Evolutionary conservation across 2,113 vertebrate genomes (phyloP).

Genomic region (Vidua chalybeata): DNA sequence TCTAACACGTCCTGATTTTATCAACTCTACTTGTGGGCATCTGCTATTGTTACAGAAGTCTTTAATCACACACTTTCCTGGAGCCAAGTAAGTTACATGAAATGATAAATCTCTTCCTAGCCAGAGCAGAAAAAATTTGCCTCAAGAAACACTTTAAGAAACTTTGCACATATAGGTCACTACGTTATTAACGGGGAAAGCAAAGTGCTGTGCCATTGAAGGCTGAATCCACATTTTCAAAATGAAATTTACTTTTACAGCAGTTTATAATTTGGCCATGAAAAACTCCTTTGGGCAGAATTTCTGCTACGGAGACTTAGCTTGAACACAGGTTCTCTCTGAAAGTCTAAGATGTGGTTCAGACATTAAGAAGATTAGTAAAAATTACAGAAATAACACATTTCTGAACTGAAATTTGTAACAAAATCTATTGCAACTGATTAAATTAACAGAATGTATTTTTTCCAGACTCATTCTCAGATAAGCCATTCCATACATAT

Average conservation of each 20-base stretch:
- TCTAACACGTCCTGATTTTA: not conserved
- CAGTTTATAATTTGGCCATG: conserved; percentile 12
- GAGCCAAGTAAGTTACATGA: not conserved
- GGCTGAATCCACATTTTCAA: conserved; percentile 36
- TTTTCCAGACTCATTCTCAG: not conserved
- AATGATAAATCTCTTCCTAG: conserved; percentile 18
- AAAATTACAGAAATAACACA: not conserved
- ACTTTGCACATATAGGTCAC: conserved; percentile 32
- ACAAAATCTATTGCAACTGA: not conserved
- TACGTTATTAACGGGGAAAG: not conserved
- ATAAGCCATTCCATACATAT: not conserved
- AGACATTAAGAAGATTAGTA: not conserved
- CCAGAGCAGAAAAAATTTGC: conserved; percentile 8
- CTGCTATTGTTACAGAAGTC: not conserved
- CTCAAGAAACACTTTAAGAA: conserved; percentile 12
- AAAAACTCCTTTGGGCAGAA: not conserved
- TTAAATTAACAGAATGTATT: not conserved
- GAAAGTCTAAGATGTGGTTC: not conserved
- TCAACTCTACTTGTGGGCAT: not conserved
- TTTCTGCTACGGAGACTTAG: not conserved
- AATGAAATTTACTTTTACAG: conserved; percentile 16
- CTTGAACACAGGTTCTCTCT: not conserved
- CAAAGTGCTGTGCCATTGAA: not conserved
- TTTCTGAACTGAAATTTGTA: not conserved
- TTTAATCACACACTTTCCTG: not conserved